Evolutionary conservation across 2,113 vertebrate species (phyloP), one percentile per base, ranked within the genome.

Genomic region (Tyto alba): DNA sequence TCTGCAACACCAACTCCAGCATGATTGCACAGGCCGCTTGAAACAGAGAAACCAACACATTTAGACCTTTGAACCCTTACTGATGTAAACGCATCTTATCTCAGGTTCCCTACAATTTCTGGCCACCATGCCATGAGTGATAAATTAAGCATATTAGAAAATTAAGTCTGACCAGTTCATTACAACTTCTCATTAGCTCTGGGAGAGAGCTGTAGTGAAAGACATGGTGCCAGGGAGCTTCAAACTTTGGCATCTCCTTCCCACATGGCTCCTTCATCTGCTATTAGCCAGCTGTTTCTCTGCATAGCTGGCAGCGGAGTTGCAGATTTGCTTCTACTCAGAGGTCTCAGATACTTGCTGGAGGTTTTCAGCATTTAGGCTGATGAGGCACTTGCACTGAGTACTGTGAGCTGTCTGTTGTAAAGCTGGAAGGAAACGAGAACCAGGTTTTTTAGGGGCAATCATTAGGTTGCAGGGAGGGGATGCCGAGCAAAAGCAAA

Each of bases 41-140:
- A 41, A 57, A 47, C 11, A 69, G 23, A 69, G 50, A 62, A 93
- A 66, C 6, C 50, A 53, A 4, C 8, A 30, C 6, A 1, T 0
- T 82, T 23, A 63, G 60, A 41, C 25, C 36, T 10, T 55, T 23
- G 9, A 32, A 52, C 17, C 14, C 17, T 10, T 36, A 56, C 62
- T 26, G 10, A 50, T 26, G 41, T 41, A 32, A 82, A n/a, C 26
- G 47, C n/a, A 38, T 16, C 21, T 40, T 22, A 36, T 26, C 25
- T 50, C 38, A 59, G 20, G 18, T 21, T 47, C 34, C 53, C 47
- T 23, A 4, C 0, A 0, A 26, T 16, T 25, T 62, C 40, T 75
- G 72, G n/a, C 11, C 36, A 52, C 29, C 13, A 4, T 6, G 14
- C 22, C 38, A 41, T 4, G 4, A 30, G 7, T 18, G n/a, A 50